These are phyloP conservation scores for Oreochromis niloticus DNA, from an alignment of 2,113 vertebrate genomes.

Conservation along the genomic window DNA sequence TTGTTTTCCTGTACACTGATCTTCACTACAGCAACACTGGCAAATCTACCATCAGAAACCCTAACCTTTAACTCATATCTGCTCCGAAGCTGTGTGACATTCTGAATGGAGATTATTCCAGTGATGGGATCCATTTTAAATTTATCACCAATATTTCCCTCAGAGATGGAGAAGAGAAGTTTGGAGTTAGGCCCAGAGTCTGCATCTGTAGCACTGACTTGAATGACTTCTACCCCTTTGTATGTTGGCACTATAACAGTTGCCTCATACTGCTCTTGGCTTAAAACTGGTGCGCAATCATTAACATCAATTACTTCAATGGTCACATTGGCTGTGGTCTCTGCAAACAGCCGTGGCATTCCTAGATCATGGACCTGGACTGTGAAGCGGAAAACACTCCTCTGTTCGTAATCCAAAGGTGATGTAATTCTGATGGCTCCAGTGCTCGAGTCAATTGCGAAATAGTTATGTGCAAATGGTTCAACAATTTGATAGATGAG, in stretches of 20 bases:
- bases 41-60: constrained; percentile 89
- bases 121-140: constrained; percentile 80
- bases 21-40: constrained; percentile 81
- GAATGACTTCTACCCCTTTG: constrained; percentile 85
- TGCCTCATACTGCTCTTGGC: constrained; percentile 80
- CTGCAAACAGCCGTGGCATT: constrained; percentile 83
- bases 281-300: constrained; percentile 89
- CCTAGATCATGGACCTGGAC: constrained; percentile 94
- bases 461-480: constrained; percentile 86
- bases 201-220: constrained; percentile 83
- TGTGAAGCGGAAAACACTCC: constrained; percentile 83
- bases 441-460: constrained; percentile 91
- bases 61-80: constrained; percentile 88
- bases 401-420: constrained; percentile 87
- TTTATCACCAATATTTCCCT: constrained; percentile 96
- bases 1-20: constrained; percentile 90
- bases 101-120: constrained; percentile 85
- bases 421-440: constrained; percentile 85
- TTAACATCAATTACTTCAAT: constrained; percentile 89
- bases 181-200: constrained; percentile 86
- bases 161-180: constrained; percentile 87
- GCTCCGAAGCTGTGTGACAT: constrained; percentile 89
- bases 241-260: constrained; percentile 86
- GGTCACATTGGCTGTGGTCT: constrained; percentile 89
- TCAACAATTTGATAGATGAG: constrained; percentile 95